A percentile compares a stretch with the other conserved stretches of the same genome.
phyloP scores from a whole-genome alignment of 2,113 vertebrate species.

The Centropus unirufus region DNA sequence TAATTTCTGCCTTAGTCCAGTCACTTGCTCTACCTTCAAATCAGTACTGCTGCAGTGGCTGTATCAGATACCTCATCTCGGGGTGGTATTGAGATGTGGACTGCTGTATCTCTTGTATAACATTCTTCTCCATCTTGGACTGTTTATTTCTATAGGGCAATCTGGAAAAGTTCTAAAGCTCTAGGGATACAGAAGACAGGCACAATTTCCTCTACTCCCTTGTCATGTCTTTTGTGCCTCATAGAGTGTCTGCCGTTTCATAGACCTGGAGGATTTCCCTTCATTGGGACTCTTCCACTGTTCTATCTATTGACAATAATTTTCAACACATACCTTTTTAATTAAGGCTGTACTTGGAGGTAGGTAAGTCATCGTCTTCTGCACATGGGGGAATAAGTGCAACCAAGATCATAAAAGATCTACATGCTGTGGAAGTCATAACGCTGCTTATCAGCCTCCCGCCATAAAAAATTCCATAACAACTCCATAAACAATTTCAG shows the following conservation, averaged over 20 bases:
- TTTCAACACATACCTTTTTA: neutral
- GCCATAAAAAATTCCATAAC: neutral
- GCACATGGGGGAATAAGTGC: neutral
- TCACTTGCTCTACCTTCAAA: neutral
- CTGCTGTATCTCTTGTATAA: neutral
- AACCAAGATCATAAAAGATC: neutral
- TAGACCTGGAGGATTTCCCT: neutral
- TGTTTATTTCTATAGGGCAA: neutral
- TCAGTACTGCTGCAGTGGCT: neutral
- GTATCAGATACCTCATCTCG: neutral
- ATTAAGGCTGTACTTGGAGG: neutral
- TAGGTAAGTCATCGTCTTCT: neutral
- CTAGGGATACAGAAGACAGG: neutral
- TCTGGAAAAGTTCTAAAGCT: neutral
- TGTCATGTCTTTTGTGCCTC: neutral
- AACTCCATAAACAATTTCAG: neutral
- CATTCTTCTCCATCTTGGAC: neutral
- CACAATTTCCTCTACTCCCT: neutral
- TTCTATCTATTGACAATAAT: neutral
- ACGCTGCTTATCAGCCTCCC: neutral
- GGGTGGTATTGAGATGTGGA: neutral
- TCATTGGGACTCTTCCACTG: neutral
- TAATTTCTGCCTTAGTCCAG: neutral
- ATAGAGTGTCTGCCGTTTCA: neutral
- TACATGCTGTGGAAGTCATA: neutral